Conservation (phyloP, 2,888 invertebrate genomes). For the Apotomis capreana region DNA sequence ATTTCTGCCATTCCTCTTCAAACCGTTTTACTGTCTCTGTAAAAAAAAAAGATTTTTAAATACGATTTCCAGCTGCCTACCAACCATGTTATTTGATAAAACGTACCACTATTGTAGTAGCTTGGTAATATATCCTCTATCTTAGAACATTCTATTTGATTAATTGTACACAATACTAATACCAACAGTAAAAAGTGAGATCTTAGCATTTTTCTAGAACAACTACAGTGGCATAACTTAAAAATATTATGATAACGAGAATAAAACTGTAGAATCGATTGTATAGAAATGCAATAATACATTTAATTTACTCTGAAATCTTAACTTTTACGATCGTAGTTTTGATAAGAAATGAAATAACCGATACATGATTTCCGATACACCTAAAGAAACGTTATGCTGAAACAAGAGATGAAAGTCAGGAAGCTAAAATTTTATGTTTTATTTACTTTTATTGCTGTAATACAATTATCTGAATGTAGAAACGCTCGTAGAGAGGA, state of each 20-base stretch:
- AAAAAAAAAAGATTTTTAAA: constrained; percentile 22
- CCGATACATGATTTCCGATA: constrained; percentile 23
- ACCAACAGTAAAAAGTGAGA: constrained; percentile 19
- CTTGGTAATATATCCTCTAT: constrained; percentile 50
- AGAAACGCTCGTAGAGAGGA: not conserved
- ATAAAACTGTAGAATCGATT: constrained; percentile 19
- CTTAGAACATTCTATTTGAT: constrained; percentile 16
- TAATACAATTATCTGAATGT: constrained; percentile 22
- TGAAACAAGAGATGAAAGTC: constrained; percentile 17
- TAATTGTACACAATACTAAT: constrained; percentile 5
- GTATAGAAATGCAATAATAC: constrained; percentile 5
- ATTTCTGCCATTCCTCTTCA: constrained; percentile 52
- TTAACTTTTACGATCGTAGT: constrained; percentile 21
- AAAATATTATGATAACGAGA: constrained; percentile 18
- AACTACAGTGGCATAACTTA: constrained; percentile 24
- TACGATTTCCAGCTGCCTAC: not conserved
- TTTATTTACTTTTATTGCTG: constrained; percentile 14
- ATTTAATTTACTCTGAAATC: constrained; percentile 31
- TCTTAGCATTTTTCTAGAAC: constrained; percentile 31
- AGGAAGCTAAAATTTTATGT: constrained; percentile 9
- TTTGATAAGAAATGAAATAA: constrained; percentile 32
- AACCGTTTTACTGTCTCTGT: constrained; percentile 50
- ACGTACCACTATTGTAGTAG: constrained; percentile 49
- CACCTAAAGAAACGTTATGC: constrained; percentile 20
- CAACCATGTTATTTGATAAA: not conserved